Evolutionary conservation across 1,140 invertebrate genomes (phyloP).

Genomic region (Fopius arisanus): DNA sequence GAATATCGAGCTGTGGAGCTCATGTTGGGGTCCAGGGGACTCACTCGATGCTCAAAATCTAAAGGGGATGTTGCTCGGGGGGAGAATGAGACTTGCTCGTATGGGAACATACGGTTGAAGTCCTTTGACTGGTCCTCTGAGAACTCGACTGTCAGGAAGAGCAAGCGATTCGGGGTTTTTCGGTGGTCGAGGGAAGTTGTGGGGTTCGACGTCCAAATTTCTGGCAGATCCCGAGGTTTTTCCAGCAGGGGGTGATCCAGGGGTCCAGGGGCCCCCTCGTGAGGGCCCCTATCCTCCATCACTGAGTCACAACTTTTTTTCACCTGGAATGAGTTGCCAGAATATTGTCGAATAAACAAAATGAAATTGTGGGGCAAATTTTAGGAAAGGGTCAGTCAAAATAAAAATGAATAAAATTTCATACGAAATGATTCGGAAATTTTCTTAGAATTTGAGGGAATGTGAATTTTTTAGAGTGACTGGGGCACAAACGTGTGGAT

Average conservation of each 20-base stretch:
- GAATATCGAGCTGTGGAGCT: slow-evolving; percentile 68
- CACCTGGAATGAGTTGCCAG: neutral
- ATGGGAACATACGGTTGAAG: slow-evolving; percentile 60
- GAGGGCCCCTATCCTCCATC: slow-evolving; percentile 12
- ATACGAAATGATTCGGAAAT: no score
- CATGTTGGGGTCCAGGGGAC: slow-evolving; percentile 70
- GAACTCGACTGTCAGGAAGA: slow-evolving; percentile 65
- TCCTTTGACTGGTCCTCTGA: slow-evolving; percentile 62
- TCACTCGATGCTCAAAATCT: slow-evolving; percentile 67
- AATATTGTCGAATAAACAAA: neutral
- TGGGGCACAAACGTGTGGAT: no score
- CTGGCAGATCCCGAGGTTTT: neutral
- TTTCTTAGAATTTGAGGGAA: no score
- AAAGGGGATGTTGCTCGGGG: slow-evolving; percentile 59
- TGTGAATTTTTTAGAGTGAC: no score
- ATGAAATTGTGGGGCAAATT: neutral
- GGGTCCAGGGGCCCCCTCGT: slow-evolving; percentile 3
- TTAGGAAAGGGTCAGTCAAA: no score
- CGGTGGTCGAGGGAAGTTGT: neutral
- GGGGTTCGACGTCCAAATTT: neutral
- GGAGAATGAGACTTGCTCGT: slow-evolving; percentile 60
- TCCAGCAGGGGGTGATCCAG: slow-evolving; percentile 2
- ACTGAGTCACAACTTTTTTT: neutral
- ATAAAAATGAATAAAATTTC: no score
- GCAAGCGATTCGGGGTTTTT: slow-evolving; percentile 54